These are phyloP conservation scores for Poeciliopsis occidentalis DNA, from an alignment of 2,113 vertebrate species.

Conservation along the genomic window DNA sequence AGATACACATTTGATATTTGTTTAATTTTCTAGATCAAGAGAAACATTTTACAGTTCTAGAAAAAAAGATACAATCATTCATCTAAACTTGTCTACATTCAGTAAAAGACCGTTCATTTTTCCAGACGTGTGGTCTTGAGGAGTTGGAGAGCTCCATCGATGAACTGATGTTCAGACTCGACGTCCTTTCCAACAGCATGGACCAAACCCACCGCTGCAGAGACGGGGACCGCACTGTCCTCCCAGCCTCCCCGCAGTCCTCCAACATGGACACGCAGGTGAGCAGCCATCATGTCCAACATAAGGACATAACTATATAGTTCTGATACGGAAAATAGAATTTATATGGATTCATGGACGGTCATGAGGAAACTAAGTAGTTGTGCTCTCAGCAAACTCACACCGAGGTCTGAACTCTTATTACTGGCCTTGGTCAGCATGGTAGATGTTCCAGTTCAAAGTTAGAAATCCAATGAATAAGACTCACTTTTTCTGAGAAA, in stretches of 20 bases:
- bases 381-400: too few relatives aligned
- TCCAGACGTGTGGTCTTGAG: conserved; percentile 79
- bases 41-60: too few relatives aligned
- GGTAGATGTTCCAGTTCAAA: neutral
- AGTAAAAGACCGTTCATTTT: neutral
- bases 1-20: neutral
- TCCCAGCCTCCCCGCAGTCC: conserved; percentile 18
- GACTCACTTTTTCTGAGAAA: neutral
- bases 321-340: too few relatives aligned
- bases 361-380: neutral
- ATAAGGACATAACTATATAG: neutral
- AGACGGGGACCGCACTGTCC: conserved; percentile 22
- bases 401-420: too few relatives aligned
- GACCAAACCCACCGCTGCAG: conserved; percentile 32
- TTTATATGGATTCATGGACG: neutral
- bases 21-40: too few relatives aligned
- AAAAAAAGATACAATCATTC: neutral
- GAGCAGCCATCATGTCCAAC: neutral
- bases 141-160: conserved; percentile 83
- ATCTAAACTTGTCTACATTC: neutral
- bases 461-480: neutral
- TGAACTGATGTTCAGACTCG: conserved; percentile 81
- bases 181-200: conserved; percentile 67
- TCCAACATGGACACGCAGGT: conserved; percentile 52
- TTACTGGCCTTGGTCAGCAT: neutral